Base-by-base conservation (phyloP, 1,140 invertebrate genomes). In the Globodera rostochiensis region DNA sequence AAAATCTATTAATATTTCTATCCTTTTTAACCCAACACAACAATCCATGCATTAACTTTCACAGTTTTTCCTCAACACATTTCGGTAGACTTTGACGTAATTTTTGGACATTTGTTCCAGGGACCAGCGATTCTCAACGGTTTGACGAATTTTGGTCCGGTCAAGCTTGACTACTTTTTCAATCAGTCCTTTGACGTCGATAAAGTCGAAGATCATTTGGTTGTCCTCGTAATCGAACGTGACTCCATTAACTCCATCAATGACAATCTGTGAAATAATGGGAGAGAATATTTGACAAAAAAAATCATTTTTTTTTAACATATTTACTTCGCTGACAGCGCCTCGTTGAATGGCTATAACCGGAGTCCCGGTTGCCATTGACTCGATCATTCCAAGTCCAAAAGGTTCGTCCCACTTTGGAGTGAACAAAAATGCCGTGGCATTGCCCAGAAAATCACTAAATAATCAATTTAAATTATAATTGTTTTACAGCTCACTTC, bases 341-440 rank as follows among this genome's bases (percentile, higher is more conserved):
- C 80, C 80, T 11, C 45, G 53, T 7, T 67, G 11, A 21, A 47
- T 21, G 5, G 80, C 81, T 36, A 81, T 50, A 4, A 81, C 81
- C 45, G 80, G 80, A 6, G 80, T 81, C 11, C 80, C 80, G 47
- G 77, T 80, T 5, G 80, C 80, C 80, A 82, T 79, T 25, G 74
- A 25, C 45, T 81, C 78, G 49, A 84, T 82, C 81, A 73, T 71
- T 7, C 82, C 81, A 1, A 80, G 46, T 3, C 81, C 81, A 64
- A 82, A 82, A 6, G 76, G 81, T 80, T 82, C 81, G 36, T 80
- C 8, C 81, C 80, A 82, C 7, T 82, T 47, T 11, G 82, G 82
- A 19, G 81, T 80, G 53, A 47, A 64, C n/a, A 83, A n/a, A 36
- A 84, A 73, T 6, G 81, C 81, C 3, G 45, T 6, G 5, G 81